Base-by-base conservation (phyloP, 2,113 vertebrate species). In the Phoenicopterus ruber region DNA sequence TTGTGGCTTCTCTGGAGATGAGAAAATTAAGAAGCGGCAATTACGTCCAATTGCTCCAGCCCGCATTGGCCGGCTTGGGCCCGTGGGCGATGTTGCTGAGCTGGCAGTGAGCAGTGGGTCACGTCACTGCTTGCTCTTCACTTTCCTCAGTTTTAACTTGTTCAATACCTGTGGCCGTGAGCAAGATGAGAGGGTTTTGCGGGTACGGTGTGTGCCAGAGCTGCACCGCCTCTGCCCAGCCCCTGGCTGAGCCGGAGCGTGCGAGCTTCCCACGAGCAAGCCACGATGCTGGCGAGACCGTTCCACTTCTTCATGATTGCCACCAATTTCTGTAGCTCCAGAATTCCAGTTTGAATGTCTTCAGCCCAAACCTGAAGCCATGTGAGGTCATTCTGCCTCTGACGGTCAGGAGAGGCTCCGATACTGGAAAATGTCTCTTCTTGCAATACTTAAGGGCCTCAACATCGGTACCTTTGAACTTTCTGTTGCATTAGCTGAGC, bases 211-310 rank as follows among this genome's bases (percentile, higher is more conserved):
- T 5, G 5, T 1, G 31, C 90, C 90, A 72, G 82, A 66, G 46
- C 49, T 65, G 31, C 18, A 40, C 47, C 0, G 1, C 32, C 65
- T 79, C 70, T 93, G 54, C 42, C 55, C 15, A 50, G 44, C 28
- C 66, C 40, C 46, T 31, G 29, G 19, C 67, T 76, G 46, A 16
- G 67, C 4, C 0, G 5, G 55, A 50, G 42, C 2, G 0, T 17
- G 2, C 0, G 7, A 67, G 26, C 46, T 46, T 24, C 46, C 44
- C 2, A 0, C 0, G 0, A 25, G 49, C 6, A 6, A 11, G 11
- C 47, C n/a, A 6, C 3, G 7, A 3, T 6, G 1, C 18, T 3
- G 11, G 7, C 0, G 1, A 54, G 62, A 12, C 29, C 0, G 0
- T 49, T 69, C 15, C 21, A 2, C 12, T 54, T 26, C 34, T 28